Evolutionary conservation across 1,140 invertebrate genomes (phyloP), one percentile per base, ranked within the genome.

Genomic region (Cepaea nemoralis): DNA sequence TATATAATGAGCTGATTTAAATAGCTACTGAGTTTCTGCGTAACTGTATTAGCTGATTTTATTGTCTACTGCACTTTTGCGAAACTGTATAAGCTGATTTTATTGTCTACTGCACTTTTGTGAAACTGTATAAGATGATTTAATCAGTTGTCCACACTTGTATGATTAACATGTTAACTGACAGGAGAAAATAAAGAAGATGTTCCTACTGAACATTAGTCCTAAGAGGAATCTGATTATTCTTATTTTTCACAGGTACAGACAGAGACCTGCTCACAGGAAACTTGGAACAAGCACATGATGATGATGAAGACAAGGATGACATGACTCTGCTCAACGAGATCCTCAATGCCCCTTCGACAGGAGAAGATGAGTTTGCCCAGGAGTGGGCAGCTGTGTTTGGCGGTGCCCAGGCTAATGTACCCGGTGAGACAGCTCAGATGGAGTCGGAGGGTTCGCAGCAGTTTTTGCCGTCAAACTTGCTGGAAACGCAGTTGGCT

Each of bases 241-340:
- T n/a, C n/a, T 14, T 55, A 5, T 55, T 14, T 55, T 19, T 22
- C 50, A 55, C 85, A 87, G 87, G 86, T 66, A 79, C 42, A 45
- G 40, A 79, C 27, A 85, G 85, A 83, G 92, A 92, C 85, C 86
- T 93, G 22, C 84, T 92, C 69, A 88, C 88, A 63, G 90, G 89
- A 69, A 87, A 91, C 63, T 77, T 88, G 19, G 87, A 88, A 75
- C 74, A 85, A 35, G 83, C 86, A 40, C 86, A 88, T 78, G 81
- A 85, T 48, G 89, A 91, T 39, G 91, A 92, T 75, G 78, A 83
- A 24, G 92, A 92, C 73, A 92, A 91, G 83, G 92, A 92, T 86
- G 92, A 93, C 75, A 86, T 92, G 85, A 88, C 91, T 12, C 85
- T 93, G 45, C 84, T 93, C 19, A 92, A 92, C 82, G 92, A 93